Evolutionary conservation across 2,113 vertebrate genomes (phyloP).

Genomic region (Irena cyanogastra): DNA sequence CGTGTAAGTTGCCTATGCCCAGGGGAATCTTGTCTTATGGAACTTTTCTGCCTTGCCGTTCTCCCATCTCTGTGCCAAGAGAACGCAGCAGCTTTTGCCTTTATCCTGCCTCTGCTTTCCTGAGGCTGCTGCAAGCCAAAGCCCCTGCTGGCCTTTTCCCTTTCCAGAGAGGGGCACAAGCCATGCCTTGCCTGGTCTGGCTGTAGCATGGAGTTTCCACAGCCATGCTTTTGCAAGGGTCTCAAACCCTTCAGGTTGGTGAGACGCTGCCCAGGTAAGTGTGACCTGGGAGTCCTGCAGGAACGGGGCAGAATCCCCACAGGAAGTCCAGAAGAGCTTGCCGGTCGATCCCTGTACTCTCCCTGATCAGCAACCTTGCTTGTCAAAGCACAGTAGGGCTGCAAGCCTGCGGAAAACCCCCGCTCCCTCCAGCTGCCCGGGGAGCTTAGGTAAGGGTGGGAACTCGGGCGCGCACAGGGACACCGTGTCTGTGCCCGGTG

Average conservation of each 20-base stretch:
- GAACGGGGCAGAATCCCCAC: no score
- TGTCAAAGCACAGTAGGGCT: no score
- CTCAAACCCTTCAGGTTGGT: not conserved
- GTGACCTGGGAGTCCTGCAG: not conserved
- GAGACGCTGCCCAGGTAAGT: not conserved
- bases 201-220: not conserved
- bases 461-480: not conserved
- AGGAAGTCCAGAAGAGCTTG: not conserved
- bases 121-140: not conserved
- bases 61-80: not conserved
- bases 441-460: not conserved
- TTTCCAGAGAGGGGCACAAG: fast-evolving
- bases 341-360: fast-evolving
- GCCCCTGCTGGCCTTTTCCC: fast-evolving
- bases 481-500: fast-evolving
- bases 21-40: not conserved
- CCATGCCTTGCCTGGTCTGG: not conserved
- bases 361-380: not conserved
- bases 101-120: not conserved
- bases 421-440: no score
- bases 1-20: fast-evolving
- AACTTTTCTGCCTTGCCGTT: not conserved
- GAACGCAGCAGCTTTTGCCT: not conserved
- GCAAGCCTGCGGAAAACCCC: not conserved
- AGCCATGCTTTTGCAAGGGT: not conserved